Conservation (phyloP, 2,888 invertebrate genomes). For the Ametastegia equiseti region DNA sequence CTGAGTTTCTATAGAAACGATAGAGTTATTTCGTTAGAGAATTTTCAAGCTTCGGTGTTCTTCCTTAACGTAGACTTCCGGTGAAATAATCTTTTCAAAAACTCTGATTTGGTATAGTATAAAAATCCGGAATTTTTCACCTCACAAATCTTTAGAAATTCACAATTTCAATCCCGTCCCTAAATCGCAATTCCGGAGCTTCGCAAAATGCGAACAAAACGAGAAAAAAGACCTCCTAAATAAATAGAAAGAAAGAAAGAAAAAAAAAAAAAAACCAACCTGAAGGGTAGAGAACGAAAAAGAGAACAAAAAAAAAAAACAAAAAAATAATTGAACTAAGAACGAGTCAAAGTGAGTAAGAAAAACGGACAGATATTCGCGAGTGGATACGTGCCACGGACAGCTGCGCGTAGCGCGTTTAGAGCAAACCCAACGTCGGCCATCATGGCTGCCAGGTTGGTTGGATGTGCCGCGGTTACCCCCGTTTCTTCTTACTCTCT, state of each 20-base stretch:
- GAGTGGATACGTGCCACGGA: constrained; percentile 36
- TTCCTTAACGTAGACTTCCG: no score
- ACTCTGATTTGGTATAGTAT: no score
- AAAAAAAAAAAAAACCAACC: not conserved
- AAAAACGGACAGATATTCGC: constrained; percentile 36
- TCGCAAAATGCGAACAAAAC: not conserved
- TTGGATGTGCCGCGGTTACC: constrained; percentile 51
- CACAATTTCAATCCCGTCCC: no score
- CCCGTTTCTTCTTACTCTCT: constrained; percentile 47
- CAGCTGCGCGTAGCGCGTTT: constrained; percentile 51
- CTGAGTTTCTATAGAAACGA: no score
- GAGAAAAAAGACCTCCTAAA: not conserved
- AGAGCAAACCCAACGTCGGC: constrained; percentile 47
- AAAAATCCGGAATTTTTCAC: no score
- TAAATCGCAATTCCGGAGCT: no score
- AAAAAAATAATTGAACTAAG: constrained; percentile 10
- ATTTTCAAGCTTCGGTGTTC: no score
- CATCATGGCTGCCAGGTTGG: constrained; percentile 59
- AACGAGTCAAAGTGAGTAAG: constrained; percentile 21
- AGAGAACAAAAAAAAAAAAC: not conserved
- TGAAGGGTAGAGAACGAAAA: not conserved
- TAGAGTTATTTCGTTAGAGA: no score
- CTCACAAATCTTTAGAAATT: no score
- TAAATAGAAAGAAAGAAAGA: not conserved
- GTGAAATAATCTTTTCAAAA: no score